A percentile compares a stretch with the other conserved stretches of the same genome.
Conservation (phyloP, 2,888 invertebrate species). For the Papilio protenor region DNA sequence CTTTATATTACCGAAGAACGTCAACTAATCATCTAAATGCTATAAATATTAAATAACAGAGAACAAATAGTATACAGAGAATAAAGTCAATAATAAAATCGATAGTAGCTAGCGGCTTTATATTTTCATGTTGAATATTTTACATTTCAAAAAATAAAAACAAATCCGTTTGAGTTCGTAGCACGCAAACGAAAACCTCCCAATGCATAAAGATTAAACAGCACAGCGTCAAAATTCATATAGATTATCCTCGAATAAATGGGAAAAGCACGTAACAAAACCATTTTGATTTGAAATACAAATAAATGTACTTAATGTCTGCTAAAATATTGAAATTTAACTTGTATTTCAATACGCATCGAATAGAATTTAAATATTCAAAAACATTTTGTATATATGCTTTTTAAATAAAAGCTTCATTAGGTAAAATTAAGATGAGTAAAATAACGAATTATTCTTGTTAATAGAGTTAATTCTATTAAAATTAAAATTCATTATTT, state of each 20-base stretch:
- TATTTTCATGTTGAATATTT: conserved; percentile 10
- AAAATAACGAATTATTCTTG: neutral
- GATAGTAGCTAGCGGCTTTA: neutral
- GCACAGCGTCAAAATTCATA: conserved; percentile 25
- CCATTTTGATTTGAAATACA: conserved; percentile 24
- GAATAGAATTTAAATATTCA: neutral
- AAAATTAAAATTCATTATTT: conserved; percentile 19
- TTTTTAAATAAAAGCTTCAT: neutral
- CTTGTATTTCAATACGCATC: conserved; percentile 5
- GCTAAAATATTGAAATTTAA: conserved; percentile 9
- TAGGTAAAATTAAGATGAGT: no score
- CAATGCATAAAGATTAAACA: conserved; percentile 34
- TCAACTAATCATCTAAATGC: no score
- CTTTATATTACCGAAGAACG: no score
- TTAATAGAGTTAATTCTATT: neutral
- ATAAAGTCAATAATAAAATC: neutral
- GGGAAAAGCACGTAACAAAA: conserved; percentile 29
- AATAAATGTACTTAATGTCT: conserved; percentile 21
- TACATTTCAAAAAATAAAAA: conserved; percentile 2
- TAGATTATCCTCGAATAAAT: conserved; percentile 27
- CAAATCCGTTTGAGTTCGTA: conserved; percentile 2
- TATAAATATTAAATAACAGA: neutral
- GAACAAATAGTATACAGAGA: neutral
- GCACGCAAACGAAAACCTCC: conserved; percentile 12
- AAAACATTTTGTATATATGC: neutral